Evolutionary conservation across 2,888 invertebrate species (phyloP), one percentile per base, ranked within the genome.

Genomic region (Agriotes lineatus): DNA sequence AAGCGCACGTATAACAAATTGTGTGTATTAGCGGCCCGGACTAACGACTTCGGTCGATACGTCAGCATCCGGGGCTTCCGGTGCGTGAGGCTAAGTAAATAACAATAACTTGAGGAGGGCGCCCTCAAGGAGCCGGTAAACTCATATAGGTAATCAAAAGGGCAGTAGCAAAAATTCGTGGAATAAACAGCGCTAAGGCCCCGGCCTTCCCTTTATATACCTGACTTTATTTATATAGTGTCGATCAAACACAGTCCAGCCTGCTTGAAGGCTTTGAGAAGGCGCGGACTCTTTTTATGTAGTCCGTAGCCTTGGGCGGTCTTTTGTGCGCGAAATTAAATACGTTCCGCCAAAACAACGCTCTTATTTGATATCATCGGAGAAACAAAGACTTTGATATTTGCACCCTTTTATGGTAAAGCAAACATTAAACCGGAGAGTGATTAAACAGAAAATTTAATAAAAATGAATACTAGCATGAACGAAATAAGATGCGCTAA

Each of bases 11-110:
- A 61, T 70, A 70, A 66, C 69, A 70, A 70, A 70, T 70, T 70
- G 65, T 59, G 64, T 54, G 66, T 62, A 70, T 70, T 70, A 70
- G 57, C 59, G 52, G 59, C 65, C 33, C 57, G 45, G 44, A 60
- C 65, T 70, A 70, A 70, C 69, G 69, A 66, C 54, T 70, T 58
- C 45, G 72, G 68, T 76, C 75, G 75, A 76, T 77, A 75, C 71
- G 72, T 76, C 74, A 76, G 70, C 71, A 72, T 52, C 72, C 70
- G 69, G 72, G 74, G 63, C 68, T 74, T 75, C 74, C 72, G 73
- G 73, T 75, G 77, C 76, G 75, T 77, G 75, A 74, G 74, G 73
- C 70, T 70, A 70, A 75, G 75, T 73, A 76, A 76, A 79, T 76
- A 76, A 76, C 75, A 77, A 77, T 75, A 76, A 76, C 73, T 73